Evolutionary conservation across 1,140 invertebrate genomes (phyloP), one percentile per base, ranked within the genome.

Genomic region (Dinothrombium tinctorium): DNA sequence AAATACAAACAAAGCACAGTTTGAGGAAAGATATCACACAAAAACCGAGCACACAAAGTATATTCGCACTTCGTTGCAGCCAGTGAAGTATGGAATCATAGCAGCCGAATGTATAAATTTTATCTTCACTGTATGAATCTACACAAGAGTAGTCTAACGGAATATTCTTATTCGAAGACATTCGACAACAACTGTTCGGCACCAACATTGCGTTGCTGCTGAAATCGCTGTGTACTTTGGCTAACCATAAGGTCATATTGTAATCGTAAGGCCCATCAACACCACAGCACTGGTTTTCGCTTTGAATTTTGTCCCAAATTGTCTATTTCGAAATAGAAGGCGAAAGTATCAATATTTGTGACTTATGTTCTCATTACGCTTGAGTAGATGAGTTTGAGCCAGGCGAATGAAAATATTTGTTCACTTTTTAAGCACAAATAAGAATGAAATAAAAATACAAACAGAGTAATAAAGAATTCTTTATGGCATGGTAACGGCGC

Each of bases 11-110:
- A 63, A 84, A 86, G 61, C 78, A 83, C 48, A 83, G 62, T 59
- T 86, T 86, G 33, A 82, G 66, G 59, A 84, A 84, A 41, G 79
- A 74, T 44, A 84, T 75, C 26, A 86, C 79, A 58, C 81, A 86
- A 56, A 81, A 83, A 7, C 79, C 78, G 33, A 83, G 56, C 15
- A 86, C 76, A 50, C 80, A 79, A 7, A 84, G 65, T 21, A 77
- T 60, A 50, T 82, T 77, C 6, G 76, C 74, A 5, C 73, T 77
- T 50, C 72, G 67, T 41, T 71, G 63, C 15, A 83, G 60, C 72
- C 79, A 83, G 21, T 64, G 57, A 26, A 73, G 60, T 23, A 82
- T 59, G 41, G 63, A 57, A 31, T 72, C 69, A 23, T 70, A 72
- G 58, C 78, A 83, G 32, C 76, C 76, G 9, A 43, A 36, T 3